phyloP scores from a whole-genome alignment of 2,888 invertebrate genomes.

The Amaurobius ferox region DNA sequence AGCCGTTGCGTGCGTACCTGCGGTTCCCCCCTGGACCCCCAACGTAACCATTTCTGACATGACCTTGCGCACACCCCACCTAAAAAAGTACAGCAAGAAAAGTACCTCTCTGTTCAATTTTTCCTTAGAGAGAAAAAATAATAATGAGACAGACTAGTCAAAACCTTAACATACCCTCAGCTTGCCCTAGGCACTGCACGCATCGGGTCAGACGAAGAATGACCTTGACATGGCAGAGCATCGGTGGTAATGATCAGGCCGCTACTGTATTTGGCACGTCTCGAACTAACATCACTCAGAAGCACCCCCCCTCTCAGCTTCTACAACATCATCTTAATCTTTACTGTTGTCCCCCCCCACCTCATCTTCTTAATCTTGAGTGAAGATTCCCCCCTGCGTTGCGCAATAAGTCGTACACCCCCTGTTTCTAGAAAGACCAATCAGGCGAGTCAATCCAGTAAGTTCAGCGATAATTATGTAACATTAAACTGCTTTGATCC shows the following conservation, averaged over 20 bases:
- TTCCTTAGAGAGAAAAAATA: conserved; percentile 48
- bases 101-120: conserved; percentile 37
- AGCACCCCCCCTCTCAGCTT: conserved; percentile 2
- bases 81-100: conserved; percentile 34
- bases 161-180: conserved; percentile 25
- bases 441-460: conserved; percentile 40
- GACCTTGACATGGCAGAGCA: conserved; percentile 67
- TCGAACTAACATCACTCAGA: conserved; percentile 38
- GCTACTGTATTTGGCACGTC: conserved; percentile 71
- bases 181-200: conserved; percentile 53
- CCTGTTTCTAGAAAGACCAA: conserved; percentile 47
- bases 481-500: conserved; percentile 62
- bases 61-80: conserved; percentile 59
- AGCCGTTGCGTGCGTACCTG: conserved; percentile 38
- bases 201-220: conserved; percentile 67
- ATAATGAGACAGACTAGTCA: conserved; percentile 62
- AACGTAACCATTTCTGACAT: conserved; percentile 44
- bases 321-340: conserved; percentile 39
- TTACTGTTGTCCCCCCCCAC: conserved; percentile 13
- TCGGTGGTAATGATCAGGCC: conserved; percentile 69
- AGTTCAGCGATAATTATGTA: conserved; percentile 67
- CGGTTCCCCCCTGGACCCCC: not conserved
- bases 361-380: conserved; percentile 33
- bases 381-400: conserved; percentile 18
- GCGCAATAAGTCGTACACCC: conserved; percentile 15